Conservation (phyloP, 2,113 vertebrate genomes). For the Lichenostomus cassidix region DNA sequence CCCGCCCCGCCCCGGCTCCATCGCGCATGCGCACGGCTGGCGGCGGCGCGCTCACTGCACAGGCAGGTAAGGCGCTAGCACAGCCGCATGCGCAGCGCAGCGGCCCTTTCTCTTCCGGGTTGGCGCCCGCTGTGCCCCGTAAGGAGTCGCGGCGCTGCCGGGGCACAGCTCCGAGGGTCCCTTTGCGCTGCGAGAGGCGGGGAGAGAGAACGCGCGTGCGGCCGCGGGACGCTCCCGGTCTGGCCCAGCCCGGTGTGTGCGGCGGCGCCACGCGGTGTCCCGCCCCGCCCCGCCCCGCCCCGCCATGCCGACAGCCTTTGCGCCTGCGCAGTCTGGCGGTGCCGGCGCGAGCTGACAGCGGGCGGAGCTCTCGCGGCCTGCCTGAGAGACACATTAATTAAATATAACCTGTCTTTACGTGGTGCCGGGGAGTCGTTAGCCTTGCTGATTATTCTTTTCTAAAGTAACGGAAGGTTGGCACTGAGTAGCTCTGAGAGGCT, state of each 20-base stretch:
- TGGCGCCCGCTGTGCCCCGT: not conserved
- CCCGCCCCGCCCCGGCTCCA: accelerated
- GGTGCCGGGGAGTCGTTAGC: accelerated
- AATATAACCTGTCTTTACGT: accelerated
- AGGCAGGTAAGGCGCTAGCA: not conserved
- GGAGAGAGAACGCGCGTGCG: too few species aligned
- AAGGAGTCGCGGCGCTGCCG: not conserved
- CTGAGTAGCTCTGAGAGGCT: accelerated
- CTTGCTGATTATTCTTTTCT: accelerated
- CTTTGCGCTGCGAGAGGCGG: not conserved
- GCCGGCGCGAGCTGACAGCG: too few species aligned
- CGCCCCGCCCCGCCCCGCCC: too few species aligned
- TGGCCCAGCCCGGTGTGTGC: not conserved
- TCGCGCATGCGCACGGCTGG: accelerated
- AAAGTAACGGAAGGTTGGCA: accelerated
- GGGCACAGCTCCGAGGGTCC: not conserved
- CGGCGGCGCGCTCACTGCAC: accelerated
- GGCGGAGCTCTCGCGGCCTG: accelerated
- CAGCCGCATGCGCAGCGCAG: not conserved
- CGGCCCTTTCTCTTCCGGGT: not conserved
- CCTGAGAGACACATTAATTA: accelerated
- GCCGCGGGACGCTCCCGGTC: too few species aligned
- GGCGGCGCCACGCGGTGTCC: too few species aligned
- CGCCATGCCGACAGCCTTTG: accelerated
- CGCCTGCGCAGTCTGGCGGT: not conserved